Conservation (phyloP, 2,113 vertebrate genomes). For the Takifugu flavidus region DNA sequence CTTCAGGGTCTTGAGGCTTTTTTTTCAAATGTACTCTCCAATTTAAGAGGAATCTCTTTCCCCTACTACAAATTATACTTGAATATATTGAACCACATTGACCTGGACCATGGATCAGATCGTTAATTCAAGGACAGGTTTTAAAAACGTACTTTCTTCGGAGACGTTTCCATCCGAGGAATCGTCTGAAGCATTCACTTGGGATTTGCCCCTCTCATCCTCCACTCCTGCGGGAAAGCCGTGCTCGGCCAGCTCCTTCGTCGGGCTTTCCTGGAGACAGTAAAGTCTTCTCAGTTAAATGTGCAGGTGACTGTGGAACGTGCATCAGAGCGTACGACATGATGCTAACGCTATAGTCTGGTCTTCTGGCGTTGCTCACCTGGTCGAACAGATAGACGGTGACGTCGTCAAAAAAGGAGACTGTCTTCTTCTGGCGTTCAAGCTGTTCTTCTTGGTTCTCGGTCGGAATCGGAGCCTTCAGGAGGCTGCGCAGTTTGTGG, state of each 20-base stretch:
- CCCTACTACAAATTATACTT: too few species aligned
- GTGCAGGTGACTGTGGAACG: too few species aligned
- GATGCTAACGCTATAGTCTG: too few species aligned
- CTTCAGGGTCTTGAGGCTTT: too few species aligned
- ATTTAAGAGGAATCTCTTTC: too few species aligned
- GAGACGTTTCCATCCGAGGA: slow-evolving; percentile 74
- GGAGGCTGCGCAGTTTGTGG: slow-evolving; percentile 84
- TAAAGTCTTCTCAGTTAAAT: neutral
- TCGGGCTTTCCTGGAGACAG: slow-evolving; percentile 86
- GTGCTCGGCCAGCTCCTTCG: slow-evolving; percentile 81
- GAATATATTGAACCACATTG: too few species aligned
- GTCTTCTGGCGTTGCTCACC: slow-evolving; percentile 64
- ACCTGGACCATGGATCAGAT: neutral
- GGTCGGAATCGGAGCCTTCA: slow-evolving; percentile 74
- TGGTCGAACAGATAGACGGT: slow-evolving; percentile 97
- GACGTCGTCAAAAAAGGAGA: slow-evolving; percentile 95
- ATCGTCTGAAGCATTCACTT: slow-evolving; percentile 54
- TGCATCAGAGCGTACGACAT: too few species aligned
- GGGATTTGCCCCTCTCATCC: slow-evolving; percentile 36
- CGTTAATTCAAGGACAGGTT: neutral
- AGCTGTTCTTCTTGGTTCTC: slow-evolving; percentile 77
- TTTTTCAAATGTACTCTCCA: too few species aligned
- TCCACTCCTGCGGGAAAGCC: slow-evolving; percentile 69
- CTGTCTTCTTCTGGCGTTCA: slow-evolving; percentile 86
- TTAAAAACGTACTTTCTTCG: slow-evolving; percentile 79